Evolutionary conservation across 2,797 vertebrate genomes (phyloP).

Genomic region (Podargus strigoides): DNA sequence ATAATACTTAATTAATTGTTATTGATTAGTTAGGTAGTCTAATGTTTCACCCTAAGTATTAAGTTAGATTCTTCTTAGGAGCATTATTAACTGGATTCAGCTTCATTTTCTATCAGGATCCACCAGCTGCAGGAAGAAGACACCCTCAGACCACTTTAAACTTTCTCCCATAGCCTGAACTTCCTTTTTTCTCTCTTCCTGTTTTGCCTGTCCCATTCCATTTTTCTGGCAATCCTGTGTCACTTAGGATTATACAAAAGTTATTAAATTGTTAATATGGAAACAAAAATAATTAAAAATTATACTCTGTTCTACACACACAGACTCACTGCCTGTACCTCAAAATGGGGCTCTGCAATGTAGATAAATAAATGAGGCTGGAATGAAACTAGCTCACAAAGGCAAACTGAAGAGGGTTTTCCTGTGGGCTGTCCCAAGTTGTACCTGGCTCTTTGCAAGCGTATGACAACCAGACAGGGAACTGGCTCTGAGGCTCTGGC

Average conservation of each 20-base stretch:
- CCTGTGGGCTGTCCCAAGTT: not conserved
- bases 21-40: not conserved
- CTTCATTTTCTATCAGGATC: not conserved
- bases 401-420: not conserved
- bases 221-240: not conserved
- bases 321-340: not conserved
- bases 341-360: not conserved
- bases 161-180: not conserved
- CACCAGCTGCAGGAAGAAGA: not conserved
- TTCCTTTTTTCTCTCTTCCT: not conserved
- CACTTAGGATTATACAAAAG: not conserved
- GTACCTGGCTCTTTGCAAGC: not conserved
- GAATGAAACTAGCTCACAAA: not conserved
- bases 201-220: not conserved
- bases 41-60: not conserved
- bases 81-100: not conserved
- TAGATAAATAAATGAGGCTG: not conserved
- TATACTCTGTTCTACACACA: not conserved
- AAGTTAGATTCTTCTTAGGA: not conserved
- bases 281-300: not conserved
- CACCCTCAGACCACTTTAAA: not conserved
- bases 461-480: not conserved
- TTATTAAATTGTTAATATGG: not conserved
- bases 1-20: not conserved
- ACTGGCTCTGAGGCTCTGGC: not conserved